These are phyloP conservation scores for Drosophila pseudoananassae DNA, from an alignment of 1,140 invertebrate species.

Conservation along the genomic window DNA sequence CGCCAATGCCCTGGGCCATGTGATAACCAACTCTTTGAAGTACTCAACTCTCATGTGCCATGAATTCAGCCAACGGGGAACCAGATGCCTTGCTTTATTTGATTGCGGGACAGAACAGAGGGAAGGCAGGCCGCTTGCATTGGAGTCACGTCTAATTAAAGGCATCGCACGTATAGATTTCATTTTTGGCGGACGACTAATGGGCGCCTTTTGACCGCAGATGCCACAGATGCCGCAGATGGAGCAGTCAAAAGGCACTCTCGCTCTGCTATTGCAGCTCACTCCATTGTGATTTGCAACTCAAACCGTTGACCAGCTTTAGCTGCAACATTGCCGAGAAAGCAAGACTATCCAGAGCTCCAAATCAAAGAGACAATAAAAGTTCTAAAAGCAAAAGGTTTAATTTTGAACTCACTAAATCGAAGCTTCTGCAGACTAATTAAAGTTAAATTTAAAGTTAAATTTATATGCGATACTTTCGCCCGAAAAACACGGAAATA, in stretches of 20 bases:
- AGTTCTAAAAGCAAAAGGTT: too few species aligned
- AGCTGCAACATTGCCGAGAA: constrained; percentile 11
- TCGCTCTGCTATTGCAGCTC: constrained; percentile 24
- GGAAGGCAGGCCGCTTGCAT: constrained; percentile 12
- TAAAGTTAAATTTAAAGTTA: not conserved
- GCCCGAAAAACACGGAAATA: not conserved
- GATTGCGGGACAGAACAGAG: not conserved
- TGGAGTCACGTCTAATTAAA: constrained; percentile 65
- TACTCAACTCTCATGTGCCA: constrained; percentile 31
- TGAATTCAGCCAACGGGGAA: constrained; percentile 9
- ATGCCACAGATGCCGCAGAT: constrained; percentile 39
- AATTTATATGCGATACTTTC: not conserved
- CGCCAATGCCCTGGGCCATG: constrained; percentile 20
- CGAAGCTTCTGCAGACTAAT: not conserved
- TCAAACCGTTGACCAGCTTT: constrained; percentile 58
- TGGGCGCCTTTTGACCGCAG: constrained; percentile 67
- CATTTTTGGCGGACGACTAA: constrained; percentile 74
- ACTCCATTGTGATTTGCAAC: constrained; percentile 64
- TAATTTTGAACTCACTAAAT: too few species aligned
- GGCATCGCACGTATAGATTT: constrained; percentile 75
- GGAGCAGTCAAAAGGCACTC: constrained; percentile 11
- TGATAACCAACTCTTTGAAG: constrained; percentile 71
- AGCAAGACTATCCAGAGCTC: too few species aligned
- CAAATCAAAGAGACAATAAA: too few species aligned
- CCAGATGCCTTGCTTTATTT: not conserved